Percentiles rank a stretch among this genome's conserved stretches.
Evolutionary conservation across 2,113 vertebrate genomes (phyloP).

Genomic region (Malurus cyaneus): DNA sequence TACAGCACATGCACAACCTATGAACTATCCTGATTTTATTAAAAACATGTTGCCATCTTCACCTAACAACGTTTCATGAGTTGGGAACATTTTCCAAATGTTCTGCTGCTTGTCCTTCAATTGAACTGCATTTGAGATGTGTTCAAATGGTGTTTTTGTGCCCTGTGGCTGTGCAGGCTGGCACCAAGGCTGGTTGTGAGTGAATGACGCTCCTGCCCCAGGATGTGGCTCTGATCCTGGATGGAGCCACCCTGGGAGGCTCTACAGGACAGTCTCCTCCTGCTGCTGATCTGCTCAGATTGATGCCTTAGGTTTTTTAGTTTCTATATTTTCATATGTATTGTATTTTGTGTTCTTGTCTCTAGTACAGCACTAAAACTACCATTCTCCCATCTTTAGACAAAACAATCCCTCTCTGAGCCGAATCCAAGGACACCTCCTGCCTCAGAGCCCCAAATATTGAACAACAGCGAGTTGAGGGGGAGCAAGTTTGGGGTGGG

Average conservation of each 20-base stretch:
- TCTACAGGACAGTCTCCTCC: background rate
- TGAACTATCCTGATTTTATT: background rate
- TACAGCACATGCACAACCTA: rapidly evolving
- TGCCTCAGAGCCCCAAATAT: no score
- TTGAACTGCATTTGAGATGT: background rate
- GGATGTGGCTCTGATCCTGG: background rate
- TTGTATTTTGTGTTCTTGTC: no score
- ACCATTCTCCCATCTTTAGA: no score
- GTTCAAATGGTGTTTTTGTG: background rate
- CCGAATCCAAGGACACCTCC: no score
- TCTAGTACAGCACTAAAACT: no score
- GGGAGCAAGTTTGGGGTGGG: no score
- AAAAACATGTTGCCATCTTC: background rate
- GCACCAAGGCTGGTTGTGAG: background rate
- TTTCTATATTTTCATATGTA: no score
- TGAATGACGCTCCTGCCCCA: background rate
- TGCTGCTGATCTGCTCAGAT: background rate
- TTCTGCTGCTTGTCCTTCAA: background rate
- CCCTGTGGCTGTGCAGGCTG: background rate
- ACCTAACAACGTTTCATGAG: background rate
- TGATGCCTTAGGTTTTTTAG: no score
- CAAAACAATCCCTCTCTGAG: no score
- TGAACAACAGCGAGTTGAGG: no score
- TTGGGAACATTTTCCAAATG: background rate
- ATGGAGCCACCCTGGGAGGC: background rate